Percentiles rank a stretch among this genome's conserved stretches.
Conservation (phyloP, 1,140 invertebrate species). For the Penaeus vannamei region DNA sequence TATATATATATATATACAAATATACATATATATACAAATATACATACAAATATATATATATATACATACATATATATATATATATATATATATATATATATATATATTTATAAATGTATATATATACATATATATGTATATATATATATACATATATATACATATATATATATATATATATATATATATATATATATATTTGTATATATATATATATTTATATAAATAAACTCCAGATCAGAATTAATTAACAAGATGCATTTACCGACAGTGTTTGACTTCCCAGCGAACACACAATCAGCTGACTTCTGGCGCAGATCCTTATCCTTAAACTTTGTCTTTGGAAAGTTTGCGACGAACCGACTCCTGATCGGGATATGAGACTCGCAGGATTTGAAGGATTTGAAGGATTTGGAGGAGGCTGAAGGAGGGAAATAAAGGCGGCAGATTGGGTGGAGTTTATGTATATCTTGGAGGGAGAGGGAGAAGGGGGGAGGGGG, state of each 20-base stretch:
- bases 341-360: no score
- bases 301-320: no score
- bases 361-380: no score
- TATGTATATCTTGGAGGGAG: background rate
- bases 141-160: background rate
- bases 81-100: constrained; percentile 10
- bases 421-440: background rate
- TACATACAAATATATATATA: background rate
- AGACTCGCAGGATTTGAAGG: background rate
- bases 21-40: constrained; percentile 1
- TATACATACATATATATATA: background rate
- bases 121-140: background rate
- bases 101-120: constrained; percentile 3
- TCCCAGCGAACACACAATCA: no score
- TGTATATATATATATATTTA: background rate
- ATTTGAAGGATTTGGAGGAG: background rate
- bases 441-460: background rate
- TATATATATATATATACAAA: background rate
- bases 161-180: background rate
- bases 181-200: background rate
- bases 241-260: no score
- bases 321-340: no score
- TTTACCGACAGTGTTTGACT: no score
- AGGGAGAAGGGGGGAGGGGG: constrained; percentile 9
- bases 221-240: background rate